A percentile compares a stretch with the other conserved stretches of the same genome.
Evolutionary conservation across 2,797 vertebrate genomes (phyloP).

Genomic region (Ataeniobius toweri): DNA sequence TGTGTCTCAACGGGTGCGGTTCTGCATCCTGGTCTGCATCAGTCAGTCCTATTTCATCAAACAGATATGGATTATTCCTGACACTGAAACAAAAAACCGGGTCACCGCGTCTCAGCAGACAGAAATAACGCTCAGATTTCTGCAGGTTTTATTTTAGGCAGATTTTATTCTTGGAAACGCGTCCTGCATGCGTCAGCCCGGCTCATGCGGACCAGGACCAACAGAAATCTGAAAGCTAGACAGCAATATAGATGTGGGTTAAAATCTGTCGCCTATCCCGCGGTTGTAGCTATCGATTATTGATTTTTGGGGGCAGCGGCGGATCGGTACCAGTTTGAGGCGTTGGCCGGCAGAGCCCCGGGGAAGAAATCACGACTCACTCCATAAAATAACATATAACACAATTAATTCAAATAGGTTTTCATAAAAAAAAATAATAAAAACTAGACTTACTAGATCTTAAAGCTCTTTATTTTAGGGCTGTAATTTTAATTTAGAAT

Average conservation of each 20-base stretch:
- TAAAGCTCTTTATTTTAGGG: not conserved
- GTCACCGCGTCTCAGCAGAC: conserved; percentile 24
- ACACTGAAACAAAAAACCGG: conserved; percentile 27
- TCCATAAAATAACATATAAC: not conserved
- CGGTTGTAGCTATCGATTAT: not conserved
- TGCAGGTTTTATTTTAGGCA: not conserved
- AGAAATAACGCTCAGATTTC: conserved; percentile 39
- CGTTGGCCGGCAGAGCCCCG: conserved; percentile 23
- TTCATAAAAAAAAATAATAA: not conserved
- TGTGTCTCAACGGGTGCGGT: not conserved
- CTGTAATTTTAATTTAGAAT: not conserved
- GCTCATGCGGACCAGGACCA: not conserved
- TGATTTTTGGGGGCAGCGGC: not conserved
- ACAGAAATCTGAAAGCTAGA: not conserved
- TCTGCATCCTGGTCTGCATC: not conserved
- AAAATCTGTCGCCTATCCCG: not conserved
- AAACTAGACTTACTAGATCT: not conserved
- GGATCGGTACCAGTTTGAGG: conserved; percentile 10
- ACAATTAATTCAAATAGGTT: not conserved
- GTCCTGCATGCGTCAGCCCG: not conserved
- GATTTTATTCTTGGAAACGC: not conserved
- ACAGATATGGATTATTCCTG: not conserved
- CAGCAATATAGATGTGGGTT: not conserved
- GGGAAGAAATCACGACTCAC: not conserved
- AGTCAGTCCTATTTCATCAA: not conserved